Conservation (phyloP, 1,140 invertebrate genomes). For the Cyphomyrmex costatus region DNA sequence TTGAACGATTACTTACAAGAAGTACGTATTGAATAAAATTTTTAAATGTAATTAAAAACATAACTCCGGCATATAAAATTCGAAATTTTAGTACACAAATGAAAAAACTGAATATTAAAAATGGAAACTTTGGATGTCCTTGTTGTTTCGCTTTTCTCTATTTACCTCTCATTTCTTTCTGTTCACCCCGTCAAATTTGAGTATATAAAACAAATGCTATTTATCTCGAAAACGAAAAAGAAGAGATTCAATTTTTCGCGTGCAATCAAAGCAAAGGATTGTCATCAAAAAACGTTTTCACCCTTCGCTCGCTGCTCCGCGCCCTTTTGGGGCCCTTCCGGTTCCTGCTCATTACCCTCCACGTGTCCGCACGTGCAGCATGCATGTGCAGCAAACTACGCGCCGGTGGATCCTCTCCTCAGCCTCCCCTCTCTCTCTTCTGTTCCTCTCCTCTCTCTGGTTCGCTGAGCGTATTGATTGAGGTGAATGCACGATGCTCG, state of each 20-base stretch:
- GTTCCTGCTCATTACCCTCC: constrained; percentile 55
- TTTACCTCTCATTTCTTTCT: not conserved
- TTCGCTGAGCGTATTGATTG: constrained; percentile 82
- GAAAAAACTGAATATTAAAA: not conserved
- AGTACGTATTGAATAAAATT: not conserved
- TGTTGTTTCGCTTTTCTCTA: not conserved
- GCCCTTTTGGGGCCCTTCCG: not conserved
- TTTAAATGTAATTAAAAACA: not conserved
- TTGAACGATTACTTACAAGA: not conserved
- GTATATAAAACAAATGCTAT: not conserved
- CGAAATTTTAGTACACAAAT: not conserved
- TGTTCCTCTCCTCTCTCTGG: constrained; percentile 59
- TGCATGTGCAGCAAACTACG: constrained; percentile 68
- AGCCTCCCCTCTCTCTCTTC: constrained; percentile 13
- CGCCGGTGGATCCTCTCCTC: constrained; percentile 37
- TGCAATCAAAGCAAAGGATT: constrained; percentile 1
- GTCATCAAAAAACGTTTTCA: constrained; percentile 29
- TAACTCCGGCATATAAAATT: not conserved
- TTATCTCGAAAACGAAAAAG: not conserved
- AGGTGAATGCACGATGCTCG: constrained; percentile 85
- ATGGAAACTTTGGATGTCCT: not conserved
- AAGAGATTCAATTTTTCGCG: not conserved
- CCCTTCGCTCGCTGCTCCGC: not conserved
- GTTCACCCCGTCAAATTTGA: not conserved
- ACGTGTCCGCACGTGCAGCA: constrained; percentile 66